Percentiles rank a stretch among this genome's conserved stretches.
These are phyloP conservation scores for Lophotriccus pileatus DNA, from an alignment of 2,797 vertebrate species.

Conservation along the genomic window DNA sequence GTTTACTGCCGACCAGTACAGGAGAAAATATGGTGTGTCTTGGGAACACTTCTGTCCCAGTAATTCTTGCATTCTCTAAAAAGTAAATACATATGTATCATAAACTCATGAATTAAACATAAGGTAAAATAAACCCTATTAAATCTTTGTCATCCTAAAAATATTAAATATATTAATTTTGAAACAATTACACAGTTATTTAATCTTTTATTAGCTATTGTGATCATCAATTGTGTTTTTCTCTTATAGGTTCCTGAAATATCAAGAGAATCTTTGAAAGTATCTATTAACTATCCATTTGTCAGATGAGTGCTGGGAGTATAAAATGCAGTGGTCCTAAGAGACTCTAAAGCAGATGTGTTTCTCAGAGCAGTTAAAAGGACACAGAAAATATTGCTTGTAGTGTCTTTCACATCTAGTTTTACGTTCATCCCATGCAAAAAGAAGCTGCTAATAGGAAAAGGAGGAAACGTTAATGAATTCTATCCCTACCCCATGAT, in stretches of 20 bases:
- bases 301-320: not conserved
- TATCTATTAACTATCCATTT: constrained; percentile 18
- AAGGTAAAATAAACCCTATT: not conserved
- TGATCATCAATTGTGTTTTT: not conserved
- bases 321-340: not conserved
- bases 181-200: not conserved
- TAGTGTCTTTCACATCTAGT: not conserved
- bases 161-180: not conserved
- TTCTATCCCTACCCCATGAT: not conserved
- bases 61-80: not conserved
- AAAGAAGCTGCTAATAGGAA: constrained; percentile 29
- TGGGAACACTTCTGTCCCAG: not conserved
- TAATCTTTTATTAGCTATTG: not conserved
- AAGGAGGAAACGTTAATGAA: constrained; percentile 35
- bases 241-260: not conserved
- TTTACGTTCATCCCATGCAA: constrained; percentile 27
- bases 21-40: not conserved
- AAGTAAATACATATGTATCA: not conserved
- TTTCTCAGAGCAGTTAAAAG: constrained; percentile 28
- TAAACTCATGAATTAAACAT: not conserved
- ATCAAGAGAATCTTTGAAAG: constrained; percentile 16
- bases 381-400: not conserved
- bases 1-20: not conserved
- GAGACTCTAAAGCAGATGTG: constrained; percentile 12
- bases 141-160: not conserved